Evolutionary conservation across 2,888 invertebrate genomes (phyloP).

Genomic region (Elmis aenea): DNA sequence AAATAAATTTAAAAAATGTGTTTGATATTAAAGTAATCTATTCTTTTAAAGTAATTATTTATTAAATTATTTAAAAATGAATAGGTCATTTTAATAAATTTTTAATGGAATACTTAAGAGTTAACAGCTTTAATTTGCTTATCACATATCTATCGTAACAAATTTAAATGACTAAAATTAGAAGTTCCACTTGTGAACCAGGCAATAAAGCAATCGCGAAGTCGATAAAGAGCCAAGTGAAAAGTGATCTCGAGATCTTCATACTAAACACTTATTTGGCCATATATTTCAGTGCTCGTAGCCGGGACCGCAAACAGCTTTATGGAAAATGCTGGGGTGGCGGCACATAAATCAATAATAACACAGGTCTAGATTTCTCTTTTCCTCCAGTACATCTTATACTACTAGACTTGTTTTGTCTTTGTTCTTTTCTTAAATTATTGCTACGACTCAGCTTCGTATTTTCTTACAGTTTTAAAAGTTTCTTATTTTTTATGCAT

Average conservation of each 20-base stretch:
- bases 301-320: constrained; percentile 49
- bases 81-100: no score
- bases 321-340: constrained; percentile 49
- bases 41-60: no score
- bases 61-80: no score
- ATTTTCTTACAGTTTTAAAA: constrained; percentile 12
- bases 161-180: no score
- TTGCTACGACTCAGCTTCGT: constrained; percentile 15
- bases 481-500: not conserved
- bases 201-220: constrained; percentile 24
- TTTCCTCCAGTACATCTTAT: constrained; percentile 28
- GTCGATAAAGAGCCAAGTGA: constrained; percentile 38
- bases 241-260: constrained; percentile 45
- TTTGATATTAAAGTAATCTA: no score
- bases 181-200: no score
- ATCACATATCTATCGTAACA: no score
- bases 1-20: no score
- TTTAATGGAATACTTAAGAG: no score
- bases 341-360: constrained; percentile 59
- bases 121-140: no score
- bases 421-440: constrained; percentile 13
- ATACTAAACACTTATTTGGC: constrained; percentile 49
- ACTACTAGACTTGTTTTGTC: no score
- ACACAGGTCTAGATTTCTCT: constrained; percentile 44
- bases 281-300: constrained; percentile 46